phyloP scores from a whole-genome alignment of 2,888 invertebrate genomes.

The Tiliacea aurago region DNA sequence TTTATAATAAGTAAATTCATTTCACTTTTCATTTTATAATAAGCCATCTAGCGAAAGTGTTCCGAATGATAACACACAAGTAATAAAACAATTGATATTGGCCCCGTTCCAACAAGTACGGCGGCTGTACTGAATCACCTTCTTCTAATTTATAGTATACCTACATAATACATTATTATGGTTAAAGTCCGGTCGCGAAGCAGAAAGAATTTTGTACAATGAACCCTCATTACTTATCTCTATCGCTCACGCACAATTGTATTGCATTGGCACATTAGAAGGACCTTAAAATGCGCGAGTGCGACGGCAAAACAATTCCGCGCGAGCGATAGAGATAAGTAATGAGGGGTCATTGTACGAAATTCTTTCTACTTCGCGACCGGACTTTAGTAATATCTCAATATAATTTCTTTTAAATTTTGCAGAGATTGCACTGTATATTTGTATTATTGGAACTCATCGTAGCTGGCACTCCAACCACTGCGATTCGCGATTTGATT shows the following conservation, averaged over 20 bases:
- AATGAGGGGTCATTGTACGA: too few relatives aligned
- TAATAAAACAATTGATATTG: slow-evolving; percentile 32
- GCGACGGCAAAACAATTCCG: too few relatives aligned
- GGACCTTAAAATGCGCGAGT: too few relatives aligned
- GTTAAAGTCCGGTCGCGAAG: too few relatives aligned
- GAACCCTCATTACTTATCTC: too few relatives aligned
- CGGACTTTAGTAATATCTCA: slow-evolving; percentile 20
- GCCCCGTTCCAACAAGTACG: slow-evolving; percentile 31
- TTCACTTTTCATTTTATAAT: not conserved
- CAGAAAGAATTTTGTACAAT: too few relatives aligned
- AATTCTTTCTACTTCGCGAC: too few relatives aligned
- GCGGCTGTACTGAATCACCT: slow-evolving; percentile 17
- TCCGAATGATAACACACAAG: slow-evolving; percentile 12
- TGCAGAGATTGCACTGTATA: slow-evolving; percentile 6
- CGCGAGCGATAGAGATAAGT: too few relatives aligned
- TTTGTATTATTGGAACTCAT: not conserved
- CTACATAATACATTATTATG: not conserved
- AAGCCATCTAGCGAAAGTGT: not conserved
- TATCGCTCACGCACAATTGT: too few relatives aligned
- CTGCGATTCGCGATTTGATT: slow-evolving; percentile 11
- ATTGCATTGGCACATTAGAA: too few relatives aligned
- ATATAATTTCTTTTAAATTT: slow-evolving; percentile 24
- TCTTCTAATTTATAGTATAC: slow-evolving; percentile 27
- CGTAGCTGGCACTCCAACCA: slow-evolving; percentile 2
- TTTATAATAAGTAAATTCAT: not conserved